These are phyloP conservation scores for Syngnathus scovelli DNA, from an alignment of 2,113 vertebrate genomes.

Conservation along the genomic window DNA sequence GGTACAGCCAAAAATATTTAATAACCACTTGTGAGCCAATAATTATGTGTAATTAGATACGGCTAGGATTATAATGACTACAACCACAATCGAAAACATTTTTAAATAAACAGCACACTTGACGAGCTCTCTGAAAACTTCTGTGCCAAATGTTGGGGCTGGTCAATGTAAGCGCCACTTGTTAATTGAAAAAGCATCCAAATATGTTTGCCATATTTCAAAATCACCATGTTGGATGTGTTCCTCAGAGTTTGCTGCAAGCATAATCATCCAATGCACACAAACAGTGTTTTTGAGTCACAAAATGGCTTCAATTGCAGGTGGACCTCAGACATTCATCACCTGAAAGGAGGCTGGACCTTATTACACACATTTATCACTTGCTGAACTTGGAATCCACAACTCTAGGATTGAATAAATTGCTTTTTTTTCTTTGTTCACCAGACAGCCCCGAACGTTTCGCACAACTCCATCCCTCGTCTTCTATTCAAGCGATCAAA, in stretches of 20 bases:
- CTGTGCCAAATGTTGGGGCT: not conserved
- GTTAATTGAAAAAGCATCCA: not conserved
- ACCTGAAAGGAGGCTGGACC: not conserved
- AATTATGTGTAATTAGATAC: not conserved
- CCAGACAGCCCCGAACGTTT: not conserved
- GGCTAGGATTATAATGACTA: not conserved
- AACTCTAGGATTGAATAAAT: not conserved
- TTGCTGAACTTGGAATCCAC: not conserved
- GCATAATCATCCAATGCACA: slow-evolving; percentile 40
- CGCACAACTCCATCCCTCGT: not conserved
- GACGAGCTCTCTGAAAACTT: too few species aligned
- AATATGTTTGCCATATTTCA: slow-evolving; percentile 3
- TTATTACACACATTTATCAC: slow-evolving; percentile 6
- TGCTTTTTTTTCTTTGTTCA: not conserved
- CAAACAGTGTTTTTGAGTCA: slow-evolving; percentile 13
- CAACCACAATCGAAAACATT: not conserved
- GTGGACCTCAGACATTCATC: slow-evolving; percentile 13
- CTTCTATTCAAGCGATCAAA: slow-evolving; percentile 14
- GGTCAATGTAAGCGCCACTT: not conserved
- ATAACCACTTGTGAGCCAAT: not conserved
- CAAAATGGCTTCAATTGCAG: slow-evolving; percentile 12
- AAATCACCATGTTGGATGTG: slow-evolving; percentile 26
- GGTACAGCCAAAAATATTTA: not conserved
- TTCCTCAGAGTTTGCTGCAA: slow-evolving; percentile 49
- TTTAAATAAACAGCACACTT: not conserved